These are phyloP conservation scores for Grapholita molesta DNA, from an alignment of 1,140 invertebrate species.

Conservation along the genomic window DNA sequence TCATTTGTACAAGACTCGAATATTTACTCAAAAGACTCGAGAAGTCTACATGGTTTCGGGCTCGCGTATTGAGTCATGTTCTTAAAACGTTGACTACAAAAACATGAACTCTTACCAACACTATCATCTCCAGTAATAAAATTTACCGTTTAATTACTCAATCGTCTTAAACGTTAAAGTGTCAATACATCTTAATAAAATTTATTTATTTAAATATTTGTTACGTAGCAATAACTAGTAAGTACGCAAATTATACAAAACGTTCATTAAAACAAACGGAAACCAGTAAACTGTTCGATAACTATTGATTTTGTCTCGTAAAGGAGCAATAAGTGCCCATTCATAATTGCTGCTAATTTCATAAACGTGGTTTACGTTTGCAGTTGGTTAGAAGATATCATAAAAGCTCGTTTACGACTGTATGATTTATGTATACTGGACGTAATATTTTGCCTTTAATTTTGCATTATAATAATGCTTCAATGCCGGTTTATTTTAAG, in stretches of 20 bases:
- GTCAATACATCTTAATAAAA: no score
- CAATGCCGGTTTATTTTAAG: background rate
- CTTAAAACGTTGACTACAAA: no score
- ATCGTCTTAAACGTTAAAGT: slow-evolving; percentile 35
- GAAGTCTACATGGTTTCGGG: no score
- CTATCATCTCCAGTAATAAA: no score
- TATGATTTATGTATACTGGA: background rate
- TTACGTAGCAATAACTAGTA: background rate
- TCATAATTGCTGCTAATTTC: background rate
- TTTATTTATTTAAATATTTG: no score
- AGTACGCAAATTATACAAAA: background rate
- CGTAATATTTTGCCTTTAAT: background rate
- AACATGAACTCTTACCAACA: no score
- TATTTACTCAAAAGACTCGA: no score
- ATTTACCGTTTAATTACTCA: slow-evolving; percentile 55
- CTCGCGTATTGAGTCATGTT: no score
- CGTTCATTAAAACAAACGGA: background rate
- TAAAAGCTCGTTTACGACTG: background rate
- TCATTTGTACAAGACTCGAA: no score
- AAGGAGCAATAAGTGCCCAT: background rate
- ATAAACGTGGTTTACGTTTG: background rate
- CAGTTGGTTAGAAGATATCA: background rate
- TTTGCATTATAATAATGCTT: background rate
- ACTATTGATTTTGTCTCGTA: background rate
- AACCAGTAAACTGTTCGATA: background rate